Base-by-base conservation (phyloP, 2,888 invertebrate genomes). In the Bunonema sp. region DNA sequence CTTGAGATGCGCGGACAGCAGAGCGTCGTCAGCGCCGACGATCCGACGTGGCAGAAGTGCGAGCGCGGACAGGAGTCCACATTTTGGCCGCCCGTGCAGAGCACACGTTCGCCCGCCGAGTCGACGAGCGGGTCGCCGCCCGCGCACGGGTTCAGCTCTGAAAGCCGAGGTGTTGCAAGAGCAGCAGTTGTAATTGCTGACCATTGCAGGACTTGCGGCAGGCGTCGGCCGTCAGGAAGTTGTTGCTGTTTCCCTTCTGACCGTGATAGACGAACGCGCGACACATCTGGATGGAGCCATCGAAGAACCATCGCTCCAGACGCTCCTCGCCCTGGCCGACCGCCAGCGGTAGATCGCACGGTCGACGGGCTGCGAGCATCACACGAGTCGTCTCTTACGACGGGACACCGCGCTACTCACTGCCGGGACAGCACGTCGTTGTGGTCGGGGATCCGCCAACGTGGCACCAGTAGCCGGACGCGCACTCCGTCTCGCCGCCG, bases 341-440 rank as follows among this genome's bases (percentile, higher is more conserved):
- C 24, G 50, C 52, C 36, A 54, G 37, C 29, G 52, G 47, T n/a
- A 52, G 45, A 37, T 53, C 54, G 33, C 58, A 56, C 20, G 53
- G 52, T 12, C 48, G 41, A n/a, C 51, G 50, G 18, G 54, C 51
- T 54, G 41, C 29, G 47, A 47, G n/a, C n/a, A n/a, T n/a, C n/a
- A n/a, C n/a, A n/a, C n/a, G n/a, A n/a, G n/a, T n/a, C n/a, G n/a
- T n/a, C n/a, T n/a, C n/a, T n/a, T n/a, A n/a, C n/a, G n/a, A n/a
- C n/a, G n/a, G n/a, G n/a, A n/a, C n/a, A n/a, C n/a, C n/a, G n/a
- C n/a, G n/a, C n/a, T n/a, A 47, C 61, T 48, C 34, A 63, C 61
- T 57, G 49, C 61, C 61, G 28, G 64, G 64, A 47, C 67, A 67
- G 41, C 67, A 67, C 42, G 64, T 67, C 26, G 67, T 67, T 7